Conservation (phyloP, 1,140 invertebrate species). For the Antheraea mylitta region DNA sequence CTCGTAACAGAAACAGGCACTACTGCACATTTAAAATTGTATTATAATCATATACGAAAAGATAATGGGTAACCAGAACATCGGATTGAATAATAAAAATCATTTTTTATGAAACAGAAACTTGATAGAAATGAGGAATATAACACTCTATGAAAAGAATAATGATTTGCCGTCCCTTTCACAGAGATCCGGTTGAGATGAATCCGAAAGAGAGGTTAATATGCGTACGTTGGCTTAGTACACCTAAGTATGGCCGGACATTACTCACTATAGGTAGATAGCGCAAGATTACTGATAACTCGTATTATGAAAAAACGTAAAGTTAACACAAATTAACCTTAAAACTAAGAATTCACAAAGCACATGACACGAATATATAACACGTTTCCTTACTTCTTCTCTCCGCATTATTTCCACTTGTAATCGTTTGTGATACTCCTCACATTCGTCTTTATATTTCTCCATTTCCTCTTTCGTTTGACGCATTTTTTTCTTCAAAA, state of each 20-base stretch:
- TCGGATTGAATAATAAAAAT: conserved; percentile 30
- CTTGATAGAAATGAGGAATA: conserved; percentile 43
- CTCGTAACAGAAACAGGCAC: conserved; percentile 54
- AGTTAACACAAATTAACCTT: conserved; percentile 51
- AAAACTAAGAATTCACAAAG: conserved; percentile 41
- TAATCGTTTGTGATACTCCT: conserved; percentile 93
- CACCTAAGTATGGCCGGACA: conserved; percentile 78
- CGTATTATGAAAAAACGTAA: conserved; percentile 36
- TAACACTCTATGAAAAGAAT: conserved; percentile 52
- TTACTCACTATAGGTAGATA: conserved; percentile 77
- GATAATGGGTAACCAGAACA: conserved; percentile 26
- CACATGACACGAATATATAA: conserved; percentile 58
- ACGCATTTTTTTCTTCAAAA: conserved; percentile 99
- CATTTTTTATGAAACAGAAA: conserved; percentile 44
- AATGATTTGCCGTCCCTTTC: conserved; percentile 58
- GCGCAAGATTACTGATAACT: conserved; percentile 63
- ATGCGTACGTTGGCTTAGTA: conserved; percentile 74
- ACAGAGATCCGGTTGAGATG: conserved; percentile 39
- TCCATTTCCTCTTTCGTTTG: conserved; percentile 99
- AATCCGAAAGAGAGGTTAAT: conserved; percentile 67
- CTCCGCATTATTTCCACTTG: conserved; percentile 94
- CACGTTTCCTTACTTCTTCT: conserved; percentile 93
- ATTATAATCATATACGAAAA: conserved; percentile 34
- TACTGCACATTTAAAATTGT: conserved; percentile 34
- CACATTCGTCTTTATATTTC: conserved; percentile 97